Conservation (phyloP, 2,113 vertebrate species). For the Ifrita kowaldi region DNA sequence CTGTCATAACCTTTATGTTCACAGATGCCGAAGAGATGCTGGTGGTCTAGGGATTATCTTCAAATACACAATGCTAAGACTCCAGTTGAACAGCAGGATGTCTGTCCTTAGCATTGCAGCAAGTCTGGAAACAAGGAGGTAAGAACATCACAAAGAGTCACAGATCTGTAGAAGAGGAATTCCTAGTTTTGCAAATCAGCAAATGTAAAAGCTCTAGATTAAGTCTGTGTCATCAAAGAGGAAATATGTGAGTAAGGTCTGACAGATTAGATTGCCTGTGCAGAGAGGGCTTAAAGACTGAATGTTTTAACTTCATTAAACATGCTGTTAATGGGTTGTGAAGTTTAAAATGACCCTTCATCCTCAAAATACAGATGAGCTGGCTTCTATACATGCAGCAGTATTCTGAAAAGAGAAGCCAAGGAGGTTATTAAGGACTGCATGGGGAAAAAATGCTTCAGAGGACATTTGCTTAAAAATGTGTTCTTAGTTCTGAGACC, state of each 20-base stretch:
- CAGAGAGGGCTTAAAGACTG: neutral
- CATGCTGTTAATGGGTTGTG: neutral
- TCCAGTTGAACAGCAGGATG: neutral
- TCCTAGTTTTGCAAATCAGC: neutral
- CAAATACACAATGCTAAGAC: neutral
- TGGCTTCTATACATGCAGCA: neutral
- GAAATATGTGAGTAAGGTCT: neutral
- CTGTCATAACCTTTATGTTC: conserved; percentile 15
- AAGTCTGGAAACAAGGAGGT: neutral
- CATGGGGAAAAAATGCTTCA: neutral
- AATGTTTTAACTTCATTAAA: neutral
- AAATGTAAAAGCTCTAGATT: neutral
- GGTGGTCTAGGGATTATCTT: conserved; percentile 43
- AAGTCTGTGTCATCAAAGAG: neutral
- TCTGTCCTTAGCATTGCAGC: neutral
- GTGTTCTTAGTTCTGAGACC: neutral
- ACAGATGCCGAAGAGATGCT: neutral
- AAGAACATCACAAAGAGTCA: neutral
- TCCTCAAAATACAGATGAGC: neutral
- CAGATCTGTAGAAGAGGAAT: neutral
- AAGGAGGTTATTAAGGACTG: neutral
- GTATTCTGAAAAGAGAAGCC: neutral
- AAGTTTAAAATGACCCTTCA: neutral
- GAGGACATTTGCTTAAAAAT: neutral
- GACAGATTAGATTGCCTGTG: neutral